Evolutionary conservation across 2,888 invertebrate species (phyloP), one percentile per base, ranked within the genome.

Genomic region (Vanessa cardui): DNA sequence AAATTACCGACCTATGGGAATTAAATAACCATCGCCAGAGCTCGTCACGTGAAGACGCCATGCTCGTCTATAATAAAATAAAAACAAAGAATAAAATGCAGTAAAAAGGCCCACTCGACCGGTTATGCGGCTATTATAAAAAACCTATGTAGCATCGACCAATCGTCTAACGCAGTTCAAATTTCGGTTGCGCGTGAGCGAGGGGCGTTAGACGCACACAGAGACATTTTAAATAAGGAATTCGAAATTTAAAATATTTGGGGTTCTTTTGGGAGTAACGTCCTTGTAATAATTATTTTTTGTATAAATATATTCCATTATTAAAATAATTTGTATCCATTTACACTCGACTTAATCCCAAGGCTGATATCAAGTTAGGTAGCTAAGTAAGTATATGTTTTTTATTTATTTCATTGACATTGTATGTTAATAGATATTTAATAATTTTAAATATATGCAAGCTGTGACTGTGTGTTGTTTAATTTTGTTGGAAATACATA

Each of bases 131-230:
- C 50, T 21, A 68, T 62, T 54, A 64, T 58, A 62, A 72, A 72
- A 69, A 72, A 70, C 63, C 44, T 63, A 75, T 69, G 80, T 77
- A 78, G 81, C 79, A 73, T 71, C 80, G 74, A 75, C 90, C 91
- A 91, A 90, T 90, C 88, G 74, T 86, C 89, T 89, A 89, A 88
- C 86, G 77, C 79, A 74, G 78, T 87, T 89, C 86, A 89, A 91
- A 92, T 89, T 91, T 90, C 83, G 62, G 69, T 49, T 64, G 70
- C 69, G 62, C 69, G 20, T 47, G 67, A 69, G 39, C 18, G 68
- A 64, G 72, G 71, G 72, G 69, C 60, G 75, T 84, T 87, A 86
- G 87, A 87, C 75, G 76, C 80, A 85, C 81, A 83, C 80, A 73
- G 39, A 18, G 56, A 56, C 12, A 56, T 56, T 26, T 56, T 18